Evolutionary conservation across 37 sponge, comb jelly and placozoan genomes (phyloP).

Genomic region (Beroe ovata): DNA sequence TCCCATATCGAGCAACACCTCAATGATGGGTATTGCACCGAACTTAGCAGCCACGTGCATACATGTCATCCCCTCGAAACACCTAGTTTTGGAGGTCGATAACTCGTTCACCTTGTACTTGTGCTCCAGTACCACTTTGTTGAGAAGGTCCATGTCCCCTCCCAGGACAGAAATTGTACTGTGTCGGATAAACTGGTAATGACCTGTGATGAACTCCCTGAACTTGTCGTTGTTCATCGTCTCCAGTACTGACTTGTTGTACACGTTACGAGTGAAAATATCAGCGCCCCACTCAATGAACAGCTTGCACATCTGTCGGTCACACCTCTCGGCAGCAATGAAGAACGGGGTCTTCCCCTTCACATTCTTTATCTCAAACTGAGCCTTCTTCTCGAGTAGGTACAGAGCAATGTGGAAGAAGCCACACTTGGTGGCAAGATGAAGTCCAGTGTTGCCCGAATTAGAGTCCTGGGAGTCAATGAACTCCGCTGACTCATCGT

Average conservation of each 20-base stretch:
- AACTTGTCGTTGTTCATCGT: constrained; percentile 63
- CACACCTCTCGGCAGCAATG: constrained; percentile 56
- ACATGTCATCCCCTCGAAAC: constrained; percentile 55
- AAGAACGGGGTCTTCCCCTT: constrained; percentile 56
- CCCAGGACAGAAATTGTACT: constrained; percentile 1
- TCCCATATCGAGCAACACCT: constrained; percentile 27
- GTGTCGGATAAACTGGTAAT: constrained; percentile 57
- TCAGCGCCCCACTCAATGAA: constrained; percentile 65
- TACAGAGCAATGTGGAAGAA: constrained; percentile 38
- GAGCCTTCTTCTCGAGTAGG: constrained; percentile 34
- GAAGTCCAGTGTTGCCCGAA: constrained; percentile 23
- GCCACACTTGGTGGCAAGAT: constrained; percentile 1
- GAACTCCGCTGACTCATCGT: constrained; percentile 18
- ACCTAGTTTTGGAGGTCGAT: constrained; percentile 24
- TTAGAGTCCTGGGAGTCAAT: constrained; percentile 31
- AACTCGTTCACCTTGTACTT: constrained; percentile 55
- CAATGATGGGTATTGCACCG: constrained; percentile 52
- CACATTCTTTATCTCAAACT: constrained; percentile 8
- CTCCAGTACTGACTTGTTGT: constrained; percentile 24
- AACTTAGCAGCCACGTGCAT: constrained; percentile 68
- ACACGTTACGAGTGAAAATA: constrained; percentile 27
- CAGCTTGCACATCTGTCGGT: constrained; percentile 40
- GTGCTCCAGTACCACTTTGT: constrained; percentile 63
- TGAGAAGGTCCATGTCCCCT: constrained; percentile 55
- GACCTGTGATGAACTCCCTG: constrained; percentile 20